Conservation (phyloP, 2,797 vertebrate genomes). For the Serranus cabrilla region DNA sequence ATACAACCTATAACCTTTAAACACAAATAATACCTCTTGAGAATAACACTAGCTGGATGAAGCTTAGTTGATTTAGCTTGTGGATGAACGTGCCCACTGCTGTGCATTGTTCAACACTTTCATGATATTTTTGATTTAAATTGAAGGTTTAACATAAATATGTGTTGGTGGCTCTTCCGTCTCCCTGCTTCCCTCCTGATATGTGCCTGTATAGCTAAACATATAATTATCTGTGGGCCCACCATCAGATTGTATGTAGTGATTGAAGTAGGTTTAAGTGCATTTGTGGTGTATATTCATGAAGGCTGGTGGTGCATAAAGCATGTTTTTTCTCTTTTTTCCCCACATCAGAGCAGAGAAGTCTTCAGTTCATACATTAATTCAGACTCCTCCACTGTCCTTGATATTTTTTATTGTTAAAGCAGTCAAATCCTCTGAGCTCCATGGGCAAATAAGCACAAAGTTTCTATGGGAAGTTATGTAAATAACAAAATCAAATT, state of each 20-base stretch:
- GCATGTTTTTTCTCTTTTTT: constrained; percentile 31
- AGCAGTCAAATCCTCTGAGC: constrained; percentile 18
- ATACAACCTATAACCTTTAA: background rate
- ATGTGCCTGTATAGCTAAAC: constrained; percentile 40
- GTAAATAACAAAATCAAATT: constrained; percentile 11
- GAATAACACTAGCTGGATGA: constrained; percentile 10
- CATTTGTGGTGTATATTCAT: constrained; percentile 50
- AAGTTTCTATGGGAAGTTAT: constrained; percentile 1
- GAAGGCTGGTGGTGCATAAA: constrained; percentile 29
- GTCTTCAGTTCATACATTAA: constrained; percentile 45
- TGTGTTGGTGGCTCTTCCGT: constrained; percentile 46
- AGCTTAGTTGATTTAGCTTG: background rate
- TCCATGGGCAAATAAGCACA: constrained; percentile 24
- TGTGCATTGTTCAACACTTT: constrained; percentile 44
- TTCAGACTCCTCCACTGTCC: constrained; percentile 34
- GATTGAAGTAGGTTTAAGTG: constrained; percentile 47
- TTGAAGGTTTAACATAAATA: constrained; percentile 35
- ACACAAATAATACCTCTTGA: constrained; percentile 22
- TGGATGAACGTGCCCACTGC: background rate
- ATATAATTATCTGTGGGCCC: constrained; percentile 55
- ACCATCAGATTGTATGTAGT: constrained; percentile 37
- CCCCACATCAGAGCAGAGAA: constrained; percentile 12
- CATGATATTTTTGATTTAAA: constrained; percentile 25
- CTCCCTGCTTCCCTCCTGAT: constrained; percentile 5
- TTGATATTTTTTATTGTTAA: constrained; percentile 40